Conservation (phyloP, 2,797 vertebrate species). For the Acrossocheilus fasciatus region DNA sequence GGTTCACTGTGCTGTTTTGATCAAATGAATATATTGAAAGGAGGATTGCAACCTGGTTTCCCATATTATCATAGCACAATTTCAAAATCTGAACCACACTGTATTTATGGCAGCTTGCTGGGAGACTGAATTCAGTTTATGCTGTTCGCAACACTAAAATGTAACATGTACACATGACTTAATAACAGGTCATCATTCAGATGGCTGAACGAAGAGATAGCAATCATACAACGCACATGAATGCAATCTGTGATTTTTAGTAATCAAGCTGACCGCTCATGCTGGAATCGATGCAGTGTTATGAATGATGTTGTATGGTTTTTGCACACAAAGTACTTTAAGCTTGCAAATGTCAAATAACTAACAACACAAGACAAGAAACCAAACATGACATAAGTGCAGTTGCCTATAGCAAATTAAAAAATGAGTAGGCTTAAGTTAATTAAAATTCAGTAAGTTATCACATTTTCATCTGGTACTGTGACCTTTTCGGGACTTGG, state of each 20-base stretch:
- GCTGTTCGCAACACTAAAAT: neutral
- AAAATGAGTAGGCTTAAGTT: neutral
- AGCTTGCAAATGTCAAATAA: neutral
- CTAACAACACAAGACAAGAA: neutral
- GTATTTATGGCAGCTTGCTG: neutral
- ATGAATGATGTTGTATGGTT: neutral
- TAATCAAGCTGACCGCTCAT: neutral
- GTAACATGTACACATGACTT: neutral
- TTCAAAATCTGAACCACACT: neutral
- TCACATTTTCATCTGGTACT: neutral
- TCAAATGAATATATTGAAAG: neutral
- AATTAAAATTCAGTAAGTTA: conserved; percentile 28
- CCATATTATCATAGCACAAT: neutral
- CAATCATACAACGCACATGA: neutral
- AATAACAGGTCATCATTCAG: neutral
- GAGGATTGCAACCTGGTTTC: neutral
- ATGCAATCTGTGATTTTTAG: neutral
- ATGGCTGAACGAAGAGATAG: neutral
- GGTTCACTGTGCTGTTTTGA: neutral
- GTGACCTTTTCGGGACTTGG: conserved; percentile 23
- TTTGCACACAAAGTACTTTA: conserved; percentile 5
- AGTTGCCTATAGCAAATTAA: neutral
- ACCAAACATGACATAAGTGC: neutral
- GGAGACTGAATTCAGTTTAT: neutral
- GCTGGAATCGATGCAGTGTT: neutral